These are phyloP conservation scores for Butorides virescens DNA, from an alignment of 2,113 vertebrate species.

Conservation along the genomic window DNA sequence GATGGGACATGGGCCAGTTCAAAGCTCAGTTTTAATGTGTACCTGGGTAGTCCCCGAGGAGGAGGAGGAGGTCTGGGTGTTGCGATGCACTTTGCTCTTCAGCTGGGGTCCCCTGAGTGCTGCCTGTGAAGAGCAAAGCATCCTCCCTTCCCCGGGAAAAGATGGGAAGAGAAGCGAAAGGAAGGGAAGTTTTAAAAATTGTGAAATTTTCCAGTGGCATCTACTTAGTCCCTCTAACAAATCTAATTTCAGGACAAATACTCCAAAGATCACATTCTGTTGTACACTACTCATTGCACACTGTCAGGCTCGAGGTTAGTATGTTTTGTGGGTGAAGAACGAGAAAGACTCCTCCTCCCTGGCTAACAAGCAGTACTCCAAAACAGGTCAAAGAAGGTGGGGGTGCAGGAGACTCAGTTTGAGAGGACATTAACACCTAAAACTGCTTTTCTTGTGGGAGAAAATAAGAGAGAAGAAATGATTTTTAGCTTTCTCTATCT, in stretches of 20 bases:
- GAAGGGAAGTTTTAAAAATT: not conserved
- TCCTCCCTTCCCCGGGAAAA: not conserved
- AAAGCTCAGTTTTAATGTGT: slow-evolving; percentile 26
- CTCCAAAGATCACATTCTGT: not conserved
- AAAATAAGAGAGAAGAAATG: not conserved
- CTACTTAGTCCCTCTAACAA: not conserved
- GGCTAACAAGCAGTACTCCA: not conserved
- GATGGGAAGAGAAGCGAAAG: not conserved
- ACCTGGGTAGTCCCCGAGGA: not conserved
- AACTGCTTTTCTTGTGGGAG: not conserved
- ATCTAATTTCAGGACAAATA: not conserved
- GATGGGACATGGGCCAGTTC: slow-evolving; percentile 1
- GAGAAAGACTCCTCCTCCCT: not conserved
- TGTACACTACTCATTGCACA: not conserved
- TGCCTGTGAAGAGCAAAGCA: not conserved
- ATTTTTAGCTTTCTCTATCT: slow-evolving; percentile 47
- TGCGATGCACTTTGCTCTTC: not conserved
- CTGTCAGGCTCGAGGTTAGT: not conserved
- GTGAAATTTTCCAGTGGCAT: not conserved
- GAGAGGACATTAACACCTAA: slow-evolving; percentile 1
- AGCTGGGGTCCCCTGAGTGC: not conserved
- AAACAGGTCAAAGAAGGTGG: not conserved
- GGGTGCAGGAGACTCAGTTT: not conserved
- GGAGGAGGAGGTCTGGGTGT: not conserved
- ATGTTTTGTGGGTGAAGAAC: not conserved